Base-by-base conservation (phyloP, 1,140 invertebrate genomes). In the Calephelis virginiensis region DNA sequence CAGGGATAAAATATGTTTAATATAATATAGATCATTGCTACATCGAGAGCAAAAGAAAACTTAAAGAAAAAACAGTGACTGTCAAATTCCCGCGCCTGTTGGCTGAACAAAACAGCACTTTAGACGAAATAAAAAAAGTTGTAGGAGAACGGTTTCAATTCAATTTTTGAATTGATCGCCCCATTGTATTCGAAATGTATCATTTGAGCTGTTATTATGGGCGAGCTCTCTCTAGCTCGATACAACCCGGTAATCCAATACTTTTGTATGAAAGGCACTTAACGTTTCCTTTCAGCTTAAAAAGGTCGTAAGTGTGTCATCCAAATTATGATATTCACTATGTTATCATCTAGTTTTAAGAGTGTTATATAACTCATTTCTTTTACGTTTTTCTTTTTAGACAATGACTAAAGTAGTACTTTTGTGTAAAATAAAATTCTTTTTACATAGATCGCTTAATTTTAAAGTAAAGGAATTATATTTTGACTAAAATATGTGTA, bases 151-250 rank as follows among this genome's bases (percentile, higher is more conserved):
- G 86, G 87, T 89, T 86, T 90, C 86, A 88, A 89, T 89, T 91
- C 88, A 88, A 89, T 89, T 89, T 89, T 91, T 91, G 88, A 91
- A 91, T 91, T 91, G 88, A 91, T 91, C 88, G 86, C 77, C 78
- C 88, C 88, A 91, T 91, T 91, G 89, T 91, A 87, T 91, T 91
- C 86, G 74, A 85, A 91, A 91, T 91, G 89, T 91, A 91, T 91
- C 89, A 91, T 91, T 91, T 91, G 89, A 91, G 84, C 85, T 89
- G 86, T 91, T 91, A 91, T 91, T 91, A 91, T 89, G 80, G 81
- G 72, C 81, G 78, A 81, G 84, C 85, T 88, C 86, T 85, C 81
- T 87, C 82, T 85, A 86, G 82, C 79, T 70, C 81, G 79, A 88
- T 86, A 81, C 84, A 86, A 81, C 74, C 81, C 83, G 78, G 88